phyloP scores from a whole-genome alignment of 2,113 vertebrate genomes.

The Apistogramma diplotaenia region DNA sequence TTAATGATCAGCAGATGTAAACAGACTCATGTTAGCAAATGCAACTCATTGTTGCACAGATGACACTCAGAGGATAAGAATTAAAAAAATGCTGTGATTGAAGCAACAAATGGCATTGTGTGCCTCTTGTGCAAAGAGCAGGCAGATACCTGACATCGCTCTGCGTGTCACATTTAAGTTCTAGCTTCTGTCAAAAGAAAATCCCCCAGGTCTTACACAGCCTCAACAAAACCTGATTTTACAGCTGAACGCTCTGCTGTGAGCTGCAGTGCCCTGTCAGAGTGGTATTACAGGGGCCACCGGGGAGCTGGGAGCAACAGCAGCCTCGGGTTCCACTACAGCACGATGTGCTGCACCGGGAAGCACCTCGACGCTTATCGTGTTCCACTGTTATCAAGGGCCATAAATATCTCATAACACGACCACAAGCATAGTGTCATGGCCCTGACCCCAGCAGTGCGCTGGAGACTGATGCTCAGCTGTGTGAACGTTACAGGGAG shows the following conservation, averaged over 20 bases:
- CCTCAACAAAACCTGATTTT: slow-evolving; percentile 24
- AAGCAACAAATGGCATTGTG: slow-evolving; percentile 4
- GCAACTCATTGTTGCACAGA: neutral
- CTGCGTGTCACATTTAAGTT: slow-evolving; percentile 4
- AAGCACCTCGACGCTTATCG: slow-evolving; percentile 32
- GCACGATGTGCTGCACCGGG: neutral
- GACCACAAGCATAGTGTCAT: neutral
- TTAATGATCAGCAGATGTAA: neutral
- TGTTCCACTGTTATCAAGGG: slow-evolving; percentile 20
- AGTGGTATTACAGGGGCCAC: neutral
- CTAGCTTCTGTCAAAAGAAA: slow-evolving; percentile 18
- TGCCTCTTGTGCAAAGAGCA: neutral
- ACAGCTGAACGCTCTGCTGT: slow-evolving; percentile 28
- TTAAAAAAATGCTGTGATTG: slow-evolving; percentile 2
- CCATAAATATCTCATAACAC: slow-evolving; percentile 31
- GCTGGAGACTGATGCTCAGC: neutral
- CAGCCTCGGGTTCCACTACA: neutral
- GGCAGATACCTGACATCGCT: neutral
- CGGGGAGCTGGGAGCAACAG: neutral
- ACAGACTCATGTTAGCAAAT: neutral
- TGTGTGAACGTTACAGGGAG: neutral
- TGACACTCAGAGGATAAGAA: neutral
- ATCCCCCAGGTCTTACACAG: slow-evolving; percentile 12
- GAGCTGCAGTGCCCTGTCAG: neutral
- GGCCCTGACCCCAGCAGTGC: slow-evolving; percentile 2